phyloP scores from a whole-genome alignment of 2,888 invertebrate species.

The Drosophila nigricruria region DNA sequence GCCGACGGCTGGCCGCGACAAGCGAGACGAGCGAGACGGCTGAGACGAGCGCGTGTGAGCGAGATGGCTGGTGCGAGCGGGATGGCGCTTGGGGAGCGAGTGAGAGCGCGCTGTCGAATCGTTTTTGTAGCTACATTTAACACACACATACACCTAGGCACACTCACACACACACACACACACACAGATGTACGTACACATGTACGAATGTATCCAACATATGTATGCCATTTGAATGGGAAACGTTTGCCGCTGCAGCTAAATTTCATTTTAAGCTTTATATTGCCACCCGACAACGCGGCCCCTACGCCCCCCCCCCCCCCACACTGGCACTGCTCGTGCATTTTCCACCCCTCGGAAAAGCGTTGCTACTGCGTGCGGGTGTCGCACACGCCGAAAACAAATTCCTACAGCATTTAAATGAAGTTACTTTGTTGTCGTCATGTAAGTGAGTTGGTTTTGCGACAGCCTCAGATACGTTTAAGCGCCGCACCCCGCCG shows the following conservation, averaged over 20 bases:
- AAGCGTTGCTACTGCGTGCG: conserved; percentile 19
- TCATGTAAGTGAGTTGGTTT: conserved; percentile 57
- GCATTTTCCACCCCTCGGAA: conserved; percentile 19
- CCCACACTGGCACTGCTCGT: background rate
- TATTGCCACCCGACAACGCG: conserved; percentile 46
- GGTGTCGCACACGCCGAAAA: conserved; percentile 72
- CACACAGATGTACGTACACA: conserved; percentile 16
- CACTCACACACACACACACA: conserved; percentile 2
- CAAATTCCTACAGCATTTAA: conserved; percentile 81
- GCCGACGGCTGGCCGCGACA: conserved; percentile 46
- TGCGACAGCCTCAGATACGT: conserved; percentile 52
- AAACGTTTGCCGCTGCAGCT: conserved; percentile 49
- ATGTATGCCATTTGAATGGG: conserved; percentile 61
- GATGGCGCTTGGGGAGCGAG: conserved; percentile 14
- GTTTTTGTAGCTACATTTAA: conserved; percentile 59
- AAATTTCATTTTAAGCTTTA: conserved; percentile 62
- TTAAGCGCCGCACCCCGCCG: background rate
- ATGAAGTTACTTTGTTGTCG: conserved; percentile 77
- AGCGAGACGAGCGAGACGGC: conserved; percentile 20
- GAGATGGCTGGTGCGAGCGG: conserved; percentile 16
- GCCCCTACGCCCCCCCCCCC: background rate
- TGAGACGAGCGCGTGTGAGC: conserved; percentile 10
- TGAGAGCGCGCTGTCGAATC: conserved; percentile 43
- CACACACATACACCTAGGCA: conserved; percentile 12
- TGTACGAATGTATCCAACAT: conserved; percentile 56